Base-by-base conservation (phyloP, 2,888 invertebrate species). In the Magallana nippona region DNA sequence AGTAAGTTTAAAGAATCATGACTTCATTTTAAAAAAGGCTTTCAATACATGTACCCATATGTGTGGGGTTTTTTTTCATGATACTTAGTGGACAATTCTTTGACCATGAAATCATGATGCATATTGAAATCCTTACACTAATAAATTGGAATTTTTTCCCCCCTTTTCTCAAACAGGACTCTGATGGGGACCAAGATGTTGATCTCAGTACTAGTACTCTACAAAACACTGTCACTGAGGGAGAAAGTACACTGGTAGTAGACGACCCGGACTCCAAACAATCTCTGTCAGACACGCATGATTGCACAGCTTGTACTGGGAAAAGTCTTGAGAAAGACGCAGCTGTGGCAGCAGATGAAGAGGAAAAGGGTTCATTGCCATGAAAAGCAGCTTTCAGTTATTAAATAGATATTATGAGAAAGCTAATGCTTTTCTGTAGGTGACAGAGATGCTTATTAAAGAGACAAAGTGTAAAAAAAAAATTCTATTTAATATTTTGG, bases 141-240 rank as follows among this genome's bases (percentile, higher is more conserved):
- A 44, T 44, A 5, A 2, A 44, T 44, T 44, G 5, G 44, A 44
- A 44, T 44, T 44, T 44, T 44, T 5, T 44, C 44, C 44, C 8
- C 8, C 8, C 27, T 71, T 71, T 17, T 5, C 15, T 8, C 22
- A 11, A 27, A 13, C 17, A 71, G 71, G 71, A 71, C 71, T 71
- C 71, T 71, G 71, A 71, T 71, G 71, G 32, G 71, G 71, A 71
- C 71, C 71, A 71, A 22, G 71, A 71, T 15, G 15, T 17, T 71
- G 71, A 71, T 71, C 71, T 71, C 71, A 71, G 71, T 22, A 27
- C 22, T 71, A 71, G 71, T 71, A 71, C 71, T 71, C 27, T 71
- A 71, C 71, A 71, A 27, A 71, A 71, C 71, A 71, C 71, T 19
- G 71, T 71, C 22, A 71, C 15, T 0, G 71, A 71, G 27, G 71